Evolutionary conservation across 2,113 vertebrate species (phyloP).

Genomic region (Albula goreensis): DNA sequence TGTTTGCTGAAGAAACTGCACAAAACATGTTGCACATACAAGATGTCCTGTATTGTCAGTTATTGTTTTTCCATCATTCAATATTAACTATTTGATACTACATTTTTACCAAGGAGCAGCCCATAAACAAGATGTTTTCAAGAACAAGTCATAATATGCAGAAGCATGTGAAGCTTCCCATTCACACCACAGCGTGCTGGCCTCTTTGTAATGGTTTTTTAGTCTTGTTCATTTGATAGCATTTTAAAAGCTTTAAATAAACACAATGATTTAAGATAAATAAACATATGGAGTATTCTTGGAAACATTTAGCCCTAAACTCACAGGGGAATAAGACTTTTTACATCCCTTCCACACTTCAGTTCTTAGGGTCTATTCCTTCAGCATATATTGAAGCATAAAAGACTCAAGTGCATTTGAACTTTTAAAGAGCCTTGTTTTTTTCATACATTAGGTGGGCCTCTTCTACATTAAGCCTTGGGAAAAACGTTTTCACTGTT

Average conservation of each 20-base stretch:
- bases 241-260: slow-evolving; percentile 47
- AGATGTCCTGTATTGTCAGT: not conserved
- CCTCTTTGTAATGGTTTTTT: not conserved
- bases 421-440: slow-evolving; percentile 74
- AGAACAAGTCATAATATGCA: not conserved
- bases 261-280: slow-evolving; percentile 49
- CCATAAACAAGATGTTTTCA: not conserved
- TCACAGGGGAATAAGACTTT: slow-evolving; percentile 69
- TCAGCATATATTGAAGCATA: slow-evolving; percentile 88
- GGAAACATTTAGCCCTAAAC: slow-evolving; percentile 72
- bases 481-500: not conserved
- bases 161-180: not conserved
- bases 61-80: not conserved
- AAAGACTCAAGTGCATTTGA: slow-evolving; percentile 84
- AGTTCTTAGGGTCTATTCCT: slow-evolving; percentile 74
- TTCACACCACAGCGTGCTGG: not conserved
- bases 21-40: not conserved
- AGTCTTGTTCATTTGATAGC: not conserved
- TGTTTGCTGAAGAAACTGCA: too few species aligned
- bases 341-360: slow-evolving; percentile 69
- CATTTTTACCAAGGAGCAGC: not conserved
- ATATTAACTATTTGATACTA: not conserved
- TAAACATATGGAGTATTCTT: slow-evolving; percentile 62
- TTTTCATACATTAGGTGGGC: not conserved
- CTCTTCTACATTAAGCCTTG: slow-evolving; percentile 16